Evolutionary conservation across 2,797 vertebrate species (phyloP).

Genomic region (Clarias fuscus): DNA sequence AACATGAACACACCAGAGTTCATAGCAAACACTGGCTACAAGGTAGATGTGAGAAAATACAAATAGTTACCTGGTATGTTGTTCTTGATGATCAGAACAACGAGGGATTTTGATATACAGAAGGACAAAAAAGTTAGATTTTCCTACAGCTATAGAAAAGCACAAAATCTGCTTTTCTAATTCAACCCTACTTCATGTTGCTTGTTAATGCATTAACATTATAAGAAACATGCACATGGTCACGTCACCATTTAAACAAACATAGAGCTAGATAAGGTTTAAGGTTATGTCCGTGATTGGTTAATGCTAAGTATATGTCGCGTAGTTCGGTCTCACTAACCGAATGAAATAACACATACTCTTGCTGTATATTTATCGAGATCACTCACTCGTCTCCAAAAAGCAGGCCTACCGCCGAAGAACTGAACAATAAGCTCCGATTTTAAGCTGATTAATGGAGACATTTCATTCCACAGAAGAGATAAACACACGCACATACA

Average conservation of each 20-base stretch:
- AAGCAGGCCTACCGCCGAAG: background rate
- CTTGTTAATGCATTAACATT: background rate
- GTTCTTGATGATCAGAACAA: background rate
- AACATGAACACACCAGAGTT: background rate
- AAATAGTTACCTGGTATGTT: background rate
- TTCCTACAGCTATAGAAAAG: background rate
- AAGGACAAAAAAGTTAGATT: background rate
- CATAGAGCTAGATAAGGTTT: background rate
- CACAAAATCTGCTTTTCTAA: background rate
- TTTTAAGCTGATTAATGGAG: background rate
- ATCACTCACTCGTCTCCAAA: background rate
- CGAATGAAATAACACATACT: background rate
- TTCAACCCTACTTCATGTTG: background rate
- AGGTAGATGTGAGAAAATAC: background rate
- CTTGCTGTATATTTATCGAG: background rate
- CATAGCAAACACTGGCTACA: background rate
- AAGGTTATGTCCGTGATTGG: background rate
- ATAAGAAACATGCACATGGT: background rate
- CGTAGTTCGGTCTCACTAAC: background rate
- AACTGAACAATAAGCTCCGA: background rate
- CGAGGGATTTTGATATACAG: background rate
- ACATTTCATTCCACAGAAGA: background rate
- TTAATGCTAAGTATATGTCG: background rate
- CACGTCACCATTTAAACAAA: background rate
- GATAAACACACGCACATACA: conserved; percentile 35